Conservation (phyloP, 2,113 vertebrate species). For the Petrocephalus zakoni region DNA sequence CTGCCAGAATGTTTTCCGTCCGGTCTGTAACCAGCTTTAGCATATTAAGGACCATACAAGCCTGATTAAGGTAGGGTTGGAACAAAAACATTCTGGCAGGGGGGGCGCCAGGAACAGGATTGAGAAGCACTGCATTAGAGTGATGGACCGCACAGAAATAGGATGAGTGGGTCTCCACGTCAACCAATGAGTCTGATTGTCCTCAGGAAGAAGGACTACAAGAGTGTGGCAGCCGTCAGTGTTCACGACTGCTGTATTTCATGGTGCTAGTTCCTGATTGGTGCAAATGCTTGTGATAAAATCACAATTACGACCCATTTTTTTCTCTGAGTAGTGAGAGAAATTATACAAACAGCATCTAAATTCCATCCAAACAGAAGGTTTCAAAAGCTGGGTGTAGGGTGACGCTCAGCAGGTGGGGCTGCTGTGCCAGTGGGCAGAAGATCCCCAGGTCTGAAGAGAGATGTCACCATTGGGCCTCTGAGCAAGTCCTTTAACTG, state of each 20-base stretch:
- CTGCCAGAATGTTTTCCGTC: too few relatives aligned
- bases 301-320: background rate
- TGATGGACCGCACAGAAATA: background rate
- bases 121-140: too few relatives aligned
- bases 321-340: background rate
- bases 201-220: background rate
- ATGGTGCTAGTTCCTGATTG: background rate
- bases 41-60: too few relatives aligned
- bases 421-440: background rate
- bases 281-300: background rate
- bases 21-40: too few relatives aligned
- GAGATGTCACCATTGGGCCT: background rate
- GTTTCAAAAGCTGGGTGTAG: background rate
- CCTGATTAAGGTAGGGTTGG: too few relatives aligned
- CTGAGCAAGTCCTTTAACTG: background rate
- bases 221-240: background rate
- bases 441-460: background rate
- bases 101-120: too few relatives aligned
- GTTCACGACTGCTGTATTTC: background rate
- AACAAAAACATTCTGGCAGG: too few relatives aligned
- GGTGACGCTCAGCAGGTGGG: background rate
- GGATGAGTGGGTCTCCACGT: background rate
- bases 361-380: background rate
- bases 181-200: background rate
- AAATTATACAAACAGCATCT: background rate